phyloP scores from a whole-genome alignment of 2,113 vertebrate species.

The Pachyramphus minor region DNA sequence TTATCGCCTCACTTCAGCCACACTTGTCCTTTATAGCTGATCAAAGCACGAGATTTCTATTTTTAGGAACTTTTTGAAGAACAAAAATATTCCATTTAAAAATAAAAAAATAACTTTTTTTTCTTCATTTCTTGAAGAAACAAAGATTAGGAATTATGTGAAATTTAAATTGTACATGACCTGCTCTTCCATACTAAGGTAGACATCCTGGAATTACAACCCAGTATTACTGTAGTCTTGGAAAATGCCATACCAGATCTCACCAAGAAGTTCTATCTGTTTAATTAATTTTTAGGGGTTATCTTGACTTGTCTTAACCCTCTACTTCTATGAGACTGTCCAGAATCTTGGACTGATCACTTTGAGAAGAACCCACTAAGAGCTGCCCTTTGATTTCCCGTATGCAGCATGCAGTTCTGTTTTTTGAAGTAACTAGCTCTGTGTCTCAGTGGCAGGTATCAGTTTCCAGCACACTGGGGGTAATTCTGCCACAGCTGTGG shows the following conservation, averaged over 20 bases:
- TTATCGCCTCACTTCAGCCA: not conserved
- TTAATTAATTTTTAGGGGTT: not conserved
- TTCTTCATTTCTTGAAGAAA: not conserved
- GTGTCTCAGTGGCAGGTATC: not conserved
- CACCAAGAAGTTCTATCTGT: not conserved
- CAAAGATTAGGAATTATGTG: not conserved
- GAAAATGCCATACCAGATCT: not conserved
- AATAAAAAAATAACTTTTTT: not conserved
- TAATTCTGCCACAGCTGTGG: not conserved
- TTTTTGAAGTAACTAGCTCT: not conserved
- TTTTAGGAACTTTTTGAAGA: not conserved
- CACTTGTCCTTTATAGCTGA: not conserved
- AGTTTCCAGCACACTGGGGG: not conserved
- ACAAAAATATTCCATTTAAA: not conserved
- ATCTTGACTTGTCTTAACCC: not conserved
- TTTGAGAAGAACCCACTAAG: not conserved
- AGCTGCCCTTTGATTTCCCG: not conserved
- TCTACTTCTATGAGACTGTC: not conserved
- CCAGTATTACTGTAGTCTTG: not conserved
- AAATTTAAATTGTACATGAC: not conserved
- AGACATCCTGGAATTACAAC: not conserved
- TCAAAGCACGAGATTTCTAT: not conserved
- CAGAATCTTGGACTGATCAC: not conserved
- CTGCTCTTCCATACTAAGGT: not conserved
- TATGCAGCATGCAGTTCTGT: accelerated